Conservation (phyloP, 2,888 invertebrate species). For the Sarcophaga variegata region DNA sequence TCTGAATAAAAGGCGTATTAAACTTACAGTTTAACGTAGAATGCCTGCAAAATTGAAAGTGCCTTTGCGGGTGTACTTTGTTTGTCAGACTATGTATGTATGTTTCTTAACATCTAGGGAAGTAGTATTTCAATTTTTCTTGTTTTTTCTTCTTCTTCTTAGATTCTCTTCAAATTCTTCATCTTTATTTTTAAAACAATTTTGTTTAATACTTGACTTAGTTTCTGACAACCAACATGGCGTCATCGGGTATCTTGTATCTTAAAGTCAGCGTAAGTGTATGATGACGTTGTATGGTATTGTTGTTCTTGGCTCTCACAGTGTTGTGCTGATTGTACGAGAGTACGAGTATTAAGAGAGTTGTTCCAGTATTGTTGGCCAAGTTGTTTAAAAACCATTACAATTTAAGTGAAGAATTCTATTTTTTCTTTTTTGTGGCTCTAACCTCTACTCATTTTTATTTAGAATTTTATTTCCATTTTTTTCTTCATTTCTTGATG, state of each 20-base stretch:
- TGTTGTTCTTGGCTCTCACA: background rate
- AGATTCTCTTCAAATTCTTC: slow-evolving; percentile 6
- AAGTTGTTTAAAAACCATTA: slow-evolving; percentile 68
- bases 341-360: background rate
- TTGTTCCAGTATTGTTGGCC: slow-evolving; percentile 52
- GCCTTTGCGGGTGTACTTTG: slow-evolving; percentile 1
- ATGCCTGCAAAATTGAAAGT: background rate
- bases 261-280: slow-evolving; percentile 58
- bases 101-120: slow-evolving; percentile 40
- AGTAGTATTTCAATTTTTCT: slow-evolving; percentile 12
- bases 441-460: slow-evolving; percentile 42
- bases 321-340: background rate
- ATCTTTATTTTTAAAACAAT: slow-evolving; percentile 41
- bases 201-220: slow-evolving; percentile 62
- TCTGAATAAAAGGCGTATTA: too few species aligned
- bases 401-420: slow-evolving; percentile 62
- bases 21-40: background rate
- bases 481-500: background rate
- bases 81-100: slow-evolving; percentile 3
- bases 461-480: slow-evolving; percentile 9
- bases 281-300: slow-evolving; percentile 32
- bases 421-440: slow-evolving; percentile 22
- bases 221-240: slow-evolving; percentile 55
- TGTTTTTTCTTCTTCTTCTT: slow-evolving; percentile 13
- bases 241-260: slow-evolving; percentile 58